Base-by-base conservation (phyloP, 2,113 vertebrate genomes). In the Pachypanchax playfairii region DNA sequence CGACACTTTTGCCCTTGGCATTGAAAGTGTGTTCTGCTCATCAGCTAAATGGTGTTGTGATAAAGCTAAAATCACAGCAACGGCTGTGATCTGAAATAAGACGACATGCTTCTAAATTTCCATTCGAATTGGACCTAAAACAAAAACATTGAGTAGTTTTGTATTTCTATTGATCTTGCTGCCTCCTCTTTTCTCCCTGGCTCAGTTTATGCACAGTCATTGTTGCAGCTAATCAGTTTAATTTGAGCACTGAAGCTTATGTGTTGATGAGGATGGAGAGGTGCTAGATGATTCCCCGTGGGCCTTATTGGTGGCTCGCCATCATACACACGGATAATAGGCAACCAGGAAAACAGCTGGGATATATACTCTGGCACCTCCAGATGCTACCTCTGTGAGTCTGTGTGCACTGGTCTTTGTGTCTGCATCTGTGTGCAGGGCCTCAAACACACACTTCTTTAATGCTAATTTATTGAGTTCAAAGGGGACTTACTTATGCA, bases 221-320 rank as follows among this genome's bases (percentile, higher is more conserved):
- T 85, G 83, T 84, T 73, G 82, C 83, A 46, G 75, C 74, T 79
- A 85, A 90, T 88, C 79, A 75, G 77, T 86, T 86, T 82, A 84
- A 86, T 90, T 87, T 84, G 82, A 72, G 28, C 62, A 35, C 66
- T 74, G 73, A 71, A 49, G 69, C 79, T 85, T 85, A 86, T 63
- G 79, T 82, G 85, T 87, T 88, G 82, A 88, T 87, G 85, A 89
- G 80, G 70, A 88, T 79, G 77, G 80, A 84, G 75, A 88, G 75
- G 82, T 83, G 86, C 73, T 76, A 53, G 70, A 84, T 82, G 70
- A 86, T 66, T 73, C 79, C 82, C 75, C 68, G 21, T n/a, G 70
- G 79, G 80, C 46, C 24, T 47, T 47, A 78, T 83, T 70, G 64
- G 82, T 70, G 69, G 83, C 77, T 75, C 49, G 6, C 74, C 62